Evolutionary conservation across 30 jellyfish, hydroid and myxozoan genomes (phyloP).

Genomic region (Catostylus mosaicus): DNA sequence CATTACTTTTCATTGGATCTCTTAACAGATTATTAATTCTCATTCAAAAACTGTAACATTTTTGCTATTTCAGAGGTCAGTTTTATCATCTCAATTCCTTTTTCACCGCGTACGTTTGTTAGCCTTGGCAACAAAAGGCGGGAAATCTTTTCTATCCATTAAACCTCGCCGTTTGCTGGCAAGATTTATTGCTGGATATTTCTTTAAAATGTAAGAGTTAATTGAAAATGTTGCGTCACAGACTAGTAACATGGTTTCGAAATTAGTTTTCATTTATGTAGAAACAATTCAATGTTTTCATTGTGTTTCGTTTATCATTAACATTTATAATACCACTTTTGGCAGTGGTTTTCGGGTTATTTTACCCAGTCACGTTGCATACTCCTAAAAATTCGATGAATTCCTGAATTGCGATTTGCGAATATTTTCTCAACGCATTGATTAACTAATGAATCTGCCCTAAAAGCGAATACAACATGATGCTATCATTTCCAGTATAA

Average conservation of each 20-base stretch:
- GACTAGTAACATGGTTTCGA: too few species aligned
- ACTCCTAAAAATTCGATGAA: background rate
- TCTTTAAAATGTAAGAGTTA: too few species aligned
- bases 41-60: slow-evolving; percentile 15
- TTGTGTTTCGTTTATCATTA: too few species aligned
- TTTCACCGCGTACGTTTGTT: background rate
- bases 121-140: slow-evolving; percentile 2
- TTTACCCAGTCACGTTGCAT: too few species aligned
- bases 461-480: background rate
- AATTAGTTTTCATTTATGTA: too few species aligned
- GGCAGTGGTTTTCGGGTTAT: too few species aligned
- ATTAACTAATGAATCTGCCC: background rate
- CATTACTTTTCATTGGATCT: too few species aligned
- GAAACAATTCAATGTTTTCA: too few species aligned
- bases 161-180: slow-evolving; percentile 7
- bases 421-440: background rate
- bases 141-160: background rate
- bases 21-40: background rate
- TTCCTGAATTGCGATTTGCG: background rate
- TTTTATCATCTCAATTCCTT: background rate
- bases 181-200: background rate
- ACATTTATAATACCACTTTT: too few species aligned
- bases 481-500: background rate
- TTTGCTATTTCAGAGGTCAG: background rate
- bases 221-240: too few species aligned